Evolutionary conservation across 2,888 invertebrate genomes (phyloP).

Genomic region (Malthinus flaveolus): DNA sequence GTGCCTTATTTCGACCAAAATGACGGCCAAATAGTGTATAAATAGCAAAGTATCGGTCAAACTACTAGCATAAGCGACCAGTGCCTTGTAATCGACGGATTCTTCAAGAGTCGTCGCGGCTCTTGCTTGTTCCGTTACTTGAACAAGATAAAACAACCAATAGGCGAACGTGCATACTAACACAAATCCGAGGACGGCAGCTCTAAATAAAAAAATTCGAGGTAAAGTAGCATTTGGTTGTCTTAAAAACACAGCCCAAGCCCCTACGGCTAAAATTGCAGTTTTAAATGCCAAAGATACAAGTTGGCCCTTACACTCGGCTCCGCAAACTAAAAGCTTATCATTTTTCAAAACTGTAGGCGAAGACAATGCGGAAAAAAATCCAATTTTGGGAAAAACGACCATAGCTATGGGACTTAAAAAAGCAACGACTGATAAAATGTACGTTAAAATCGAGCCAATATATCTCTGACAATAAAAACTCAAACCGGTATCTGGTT

Average conservation of each 20-base stretch:
- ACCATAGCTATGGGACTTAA: slow-evolving; percentile 95
- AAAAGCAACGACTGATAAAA: slow-evolving; percentile 82
- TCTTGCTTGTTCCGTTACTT: slow-evolving; percentile 80
- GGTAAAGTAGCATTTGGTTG: slow-evolving; percentile 86
- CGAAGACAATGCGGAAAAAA: slow-evolving; percentile 74
- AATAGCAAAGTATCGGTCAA: slow-evolving; percentile 92
- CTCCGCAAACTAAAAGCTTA: slow-evolving; percentile 80
- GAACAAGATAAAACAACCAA: slow-evolving; percentile 97
- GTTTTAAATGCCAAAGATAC: slow-evolving; percentile 91
- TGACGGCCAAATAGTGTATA: slow-evolving; percentile 91
- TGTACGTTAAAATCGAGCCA: slow-evolving; percentile 77
- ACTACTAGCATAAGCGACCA: slow-evolving; percentile 91
- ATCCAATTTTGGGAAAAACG: slow-evolving; percentile 86
- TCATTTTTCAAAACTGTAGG: slow-evolving; percentile 71
- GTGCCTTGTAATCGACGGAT: slow-evolving; percentile 80
- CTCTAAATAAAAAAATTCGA: slow-evolving; percentile 86
- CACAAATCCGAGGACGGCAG: slow-evolving; percentile 84
- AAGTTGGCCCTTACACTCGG: slow-evolving; percentile 92
- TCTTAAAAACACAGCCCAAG: slow-evolving; percentile 91
- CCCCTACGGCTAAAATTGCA: slow-evolving; percentile 83
- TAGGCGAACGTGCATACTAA: slow-evolving; percentile 93
- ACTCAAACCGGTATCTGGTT: slow-evolving; percentile 72
- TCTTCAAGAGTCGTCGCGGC: slow-evolving; percentile 79
- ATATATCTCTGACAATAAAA: slow-evolving; percentile 82
- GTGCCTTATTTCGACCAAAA: slow-evolving; percentile 91